Conservation (phyloP, 2,888 invertebrate species). For the Stenolophus ochropezus region DNA sequence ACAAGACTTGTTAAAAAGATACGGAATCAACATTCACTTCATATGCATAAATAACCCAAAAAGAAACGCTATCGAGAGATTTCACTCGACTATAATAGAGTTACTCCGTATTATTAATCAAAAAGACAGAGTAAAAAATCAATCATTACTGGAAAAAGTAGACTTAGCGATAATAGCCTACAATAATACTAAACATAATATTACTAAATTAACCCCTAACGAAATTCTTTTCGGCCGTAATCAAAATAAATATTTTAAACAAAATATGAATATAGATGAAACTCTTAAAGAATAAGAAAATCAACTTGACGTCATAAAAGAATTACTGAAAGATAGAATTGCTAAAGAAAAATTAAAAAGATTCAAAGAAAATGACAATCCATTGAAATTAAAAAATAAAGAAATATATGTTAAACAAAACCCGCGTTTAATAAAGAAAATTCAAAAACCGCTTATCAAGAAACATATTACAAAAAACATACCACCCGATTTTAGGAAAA, state of each 20-base stretch:
- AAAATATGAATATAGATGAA: constrained; percentile 62
- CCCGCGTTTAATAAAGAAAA: background rate
- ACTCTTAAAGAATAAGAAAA: background rate
- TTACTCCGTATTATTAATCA: background rate
- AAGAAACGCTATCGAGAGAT: too few species aligned
- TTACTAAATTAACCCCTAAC: background rate
- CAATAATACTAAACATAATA: background rate
- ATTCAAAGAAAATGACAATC: background rate
- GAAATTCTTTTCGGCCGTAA: background rate
- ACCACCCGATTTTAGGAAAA: background rate
- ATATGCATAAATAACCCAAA: background rate
- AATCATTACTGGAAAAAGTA: background rate
- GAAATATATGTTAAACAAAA: background rate
- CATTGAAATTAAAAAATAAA: too few species aligned
- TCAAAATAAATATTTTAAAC: constrained; percentile 57
- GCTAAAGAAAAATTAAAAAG: background rate
- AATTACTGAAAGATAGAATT: background rate
- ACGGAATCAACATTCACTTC: background rate
- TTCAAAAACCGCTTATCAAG: background rate
- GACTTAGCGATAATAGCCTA: background rate
- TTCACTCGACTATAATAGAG: background rate
- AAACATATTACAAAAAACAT: constrained; percentile 17
- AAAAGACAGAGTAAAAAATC: background rate
- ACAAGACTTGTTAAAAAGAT: background rate
- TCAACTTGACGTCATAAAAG: background rate